Conservation (phyloP, 2,888 invertebrate species). For the Neelides folsomi region DNA sequence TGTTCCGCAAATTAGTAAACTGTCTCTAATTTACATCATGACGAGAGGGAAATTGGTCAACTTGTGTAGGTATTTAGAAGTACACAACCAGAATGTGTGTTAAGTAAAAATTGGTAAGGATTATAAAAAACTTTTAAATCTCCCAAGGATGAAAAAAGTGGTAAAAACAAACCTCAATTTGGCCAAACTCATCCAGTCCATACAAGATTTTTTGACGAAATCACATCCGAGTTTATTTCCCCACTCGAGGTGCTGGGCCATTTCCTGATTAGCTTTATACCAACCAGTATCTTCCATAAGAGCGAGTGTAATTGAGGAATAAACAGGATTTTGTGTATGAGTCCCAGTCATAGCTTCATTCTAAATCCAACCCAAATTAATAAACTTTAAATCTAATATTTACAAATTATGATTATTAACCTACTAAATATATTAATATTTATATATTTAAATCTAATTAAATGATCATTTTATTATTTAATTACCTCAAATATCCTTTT, state of each 20-base stretch:
- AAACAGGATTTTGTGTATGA: conserved; percentile 94
- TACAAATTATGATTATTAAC: not conserved
- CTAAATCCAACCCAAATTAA: conserved; percentile 40
- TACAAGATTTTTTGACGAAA: conserved; percentile 88
- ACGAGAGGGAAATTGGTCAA: not conserved
- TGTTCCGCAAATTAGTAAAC: not conserved
- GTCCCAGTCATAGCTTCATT: conserved; percentile 99
- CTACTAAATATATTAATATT: not conserved
- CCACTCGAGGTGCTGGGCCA: conserved; percentile 80
- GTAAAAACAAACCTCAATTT: conserved; percentile 46
- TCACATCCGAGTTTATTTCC: conserved; percentile 80
- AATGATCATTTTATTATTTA: not conserved
- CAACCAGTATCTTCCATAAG: conserved; percentile 97
- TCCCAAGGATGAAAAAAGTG: too few species aligned
- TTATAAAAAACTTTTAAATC: conserved; percentile 15
- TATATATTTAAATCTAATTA: not conserved
- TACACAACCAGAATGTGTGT: not conserved
- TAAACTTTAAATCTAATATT: not conserved
- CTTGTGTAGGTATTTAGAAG: not conserved
- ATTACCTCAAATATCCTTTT: conserved; percentile 88
- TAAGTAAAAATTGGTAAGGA: not conserved
- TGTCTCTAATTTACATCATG: not conserved
- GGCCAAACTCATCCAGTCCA: conserved; percentile 81
- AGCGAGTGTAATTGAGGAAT: conserved; percentile 86
- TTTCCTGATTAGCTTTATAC: conserved; percentile 81